Evolutionary conservation across 2,888 invertebrate species (phyloP).

Genomic region (Harpalus rufipes): DNA sequence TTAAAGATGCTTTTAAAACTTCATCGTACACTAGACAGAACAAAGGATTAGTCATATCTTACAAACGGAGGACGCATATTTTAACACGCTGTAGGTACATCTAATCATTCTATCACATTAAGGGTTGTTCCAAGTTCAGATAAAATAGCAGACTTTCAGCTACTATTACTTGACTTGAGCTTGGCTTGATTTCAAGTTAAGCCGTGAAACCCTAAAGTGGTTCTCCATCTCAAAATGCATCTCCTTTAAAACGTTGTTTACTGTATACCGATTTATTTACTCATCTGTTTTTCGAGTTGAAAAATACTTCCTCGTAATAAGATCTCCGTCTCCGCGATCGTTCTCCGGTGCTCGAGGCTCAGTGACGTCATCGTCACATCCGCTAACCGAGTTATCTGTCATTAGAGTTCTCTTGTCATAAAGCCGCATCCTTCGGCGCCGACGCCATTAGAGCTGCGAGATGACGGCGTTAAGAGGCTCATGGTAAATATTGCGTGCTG

Average conservation of each 20-base stretch:
- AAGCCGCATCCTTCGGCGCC: slow-evolving; percentile 6
- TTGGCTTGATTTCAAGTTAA: too few relatives aligned
- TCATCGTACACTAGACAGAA: not conserved
- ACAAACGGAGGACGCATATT: not conserved
- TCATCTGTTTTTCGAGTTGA: slow-evolving; percentile 17
- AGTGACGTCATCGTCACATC: slow-evolving; percentile 37
- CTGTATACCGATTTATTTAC: not conserved
- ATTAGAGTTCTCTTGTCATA: slow-evolving; percentile 54
- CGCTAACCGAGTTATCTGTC: slow-evolving; percentile 59
- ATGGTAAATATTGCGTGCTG: slow-evolving; percentile 35
- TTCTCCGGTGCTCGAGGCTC: slow-evolving; percentile 16
- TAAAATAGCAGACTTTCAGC: too few relatives aligned
- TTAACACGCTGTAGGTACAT: not conserved
- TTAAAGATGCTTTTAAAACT: slow-evolving; percentile 43
- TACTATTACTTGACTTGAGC: too few relatives aligned
- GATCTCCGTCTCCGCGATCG: slow-evolving; percentile 20
- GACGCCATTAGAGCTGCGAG: slow-evolving; percentile 32
- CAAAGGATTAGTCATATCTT: not conserved
- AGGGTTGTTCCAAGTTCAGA: too few relatives aligned
- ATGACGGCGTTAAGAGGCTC: slow-evolving; percentile 1
- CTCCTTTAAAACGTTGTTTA: not conserved
- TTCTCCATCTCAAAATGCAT: not conserved
- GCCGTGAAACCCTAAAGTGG: too few relatives aligned
- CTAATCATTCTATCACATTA: not conserved
- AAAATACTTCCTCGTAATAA: slow-evolving; percentile 25